Percentiles rank a stretch among this genome's conserved stretches.
phyloP scores from a whole-genome alignment of 2,888 invertebrate genomes.

The Heliothis peltigera region DNA sequence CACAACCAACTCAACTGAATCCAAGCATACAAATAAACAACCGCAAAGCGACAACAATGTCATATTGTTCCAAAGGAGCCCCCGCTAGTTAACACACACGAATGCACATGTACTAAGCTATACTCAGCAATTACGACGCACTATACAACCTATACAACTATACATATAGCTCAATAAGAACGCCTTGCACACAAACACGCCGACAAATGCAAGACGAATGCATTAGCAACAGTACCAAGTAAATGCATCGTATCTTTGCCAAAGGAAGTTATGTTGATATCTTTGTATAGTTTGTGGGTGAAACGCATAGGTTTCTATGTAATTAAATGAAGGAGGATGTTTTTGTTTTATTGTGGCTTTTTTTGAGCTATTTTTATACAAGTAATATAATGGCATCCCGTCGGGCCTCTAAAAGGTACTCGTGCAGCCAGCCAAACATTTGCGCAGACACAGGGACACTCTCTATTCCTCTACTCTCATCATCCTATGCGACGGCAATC shows the following conservation, averaged over 20 bases:
- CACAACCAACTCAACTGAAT: neutral
- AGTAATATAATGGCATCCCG: no score
- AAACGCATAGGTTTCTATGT: neutral
- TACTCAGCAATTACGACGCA: constrained; percentile 30
- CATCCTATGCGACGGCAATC: no score
- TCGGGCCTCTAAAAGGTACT: no score
- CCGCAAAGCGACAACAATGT: constrained; percentile 11
- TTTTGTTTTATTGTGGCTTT: neutral
- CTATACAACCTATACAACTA: constrained; percentile 29
- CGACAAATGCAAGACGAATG: constrained; percentile 40
- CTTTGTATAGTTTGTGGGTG: neutral
- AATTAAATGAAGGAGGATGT: neutral
- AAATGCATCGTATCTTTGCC: constrained; percentile 29
- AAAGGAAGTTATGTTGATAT: constrained; percentile 10
- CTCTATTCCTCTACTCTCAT: no score
- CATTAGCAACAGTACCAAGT: constrained; percentile 39
- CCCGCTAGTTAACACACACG: constrained; percentile 7
- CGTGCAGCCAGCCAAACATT: no score
- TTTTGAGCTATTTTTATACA: neutral
- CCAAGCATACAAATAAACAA: constrained; percentile 2
- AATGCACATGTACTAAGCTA: constrained; percentile 23
- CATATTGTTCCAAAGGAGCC: constrained; percentile 18
- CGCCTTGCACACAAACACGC: constrained; percentile 39
- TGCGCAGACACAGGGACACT: no score
- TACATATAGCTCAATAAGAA: constrained; percentile 48